These are phyloP conservation scores for Papilio elwesi DNA, from an alignment of 2,888 invertebrate genomes.

Conservation along the genomic window DNA sequence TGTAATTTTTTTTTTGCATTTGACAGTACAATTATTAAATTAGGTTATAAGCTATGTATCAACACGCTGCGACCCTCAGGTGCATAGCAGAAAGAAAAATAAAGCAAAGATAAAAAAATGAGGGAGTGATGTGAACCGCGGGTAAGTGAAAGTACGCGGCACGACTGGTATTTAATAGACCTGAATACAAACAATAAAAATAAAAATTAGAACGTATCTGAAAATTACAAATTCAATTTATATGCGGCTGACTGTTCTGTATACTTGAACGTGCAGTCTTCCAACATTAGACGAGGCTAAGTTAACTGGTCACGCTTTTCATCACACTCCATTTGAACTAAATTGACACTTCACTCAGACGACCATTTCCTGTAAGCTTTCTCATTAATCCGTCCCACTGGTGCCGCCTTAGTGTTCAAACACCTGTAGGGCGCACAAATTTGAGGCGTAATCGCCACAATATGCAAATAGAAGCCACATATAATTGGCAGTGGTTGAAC, in stretches of 20 bases:
- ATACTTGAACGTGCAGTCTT: not conserved
- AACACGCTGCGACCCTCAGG: too few relatives aligned
- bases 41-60: too few relatives aligned
- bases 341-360: constrained; percentile 1
- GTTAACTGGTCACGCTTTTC: not conserved
- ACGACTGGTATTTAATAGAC: too few relatives aligned
- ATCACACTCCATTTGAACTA: constrained; percentile 1
- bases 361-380: constrained; percentile 4
- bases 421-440: constrained; percentile 20
- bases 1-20: too few relatives aligned
- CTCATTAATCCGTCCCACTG: constrained; percentile 1
- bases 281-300: not conserved
- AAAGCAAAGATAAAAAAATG: too few relatives aligned
- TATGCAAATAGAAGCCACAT: constrained; percentile 46
- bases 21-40: too few relatives aligned
- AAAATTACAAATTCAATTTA: too few relatives aligned
- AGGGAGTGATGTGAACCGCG: too few relatives aligned
- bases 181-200: too few relatives aligned
- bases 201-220: too few relatives aligned
- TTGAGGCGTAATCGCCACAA: constrained; percentile 33
- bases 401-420: not conserved
- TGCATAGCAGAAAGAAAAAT: too few relatives aligned
- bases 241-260: not conserved
- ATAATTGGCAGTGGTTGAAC: constrained; percentile 44
- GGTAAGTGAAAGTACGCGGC: too few relatives aligned